Conservation (phyloP, 2,113 vertebrate genomes). For the Ceyx melanurus region DNA sequence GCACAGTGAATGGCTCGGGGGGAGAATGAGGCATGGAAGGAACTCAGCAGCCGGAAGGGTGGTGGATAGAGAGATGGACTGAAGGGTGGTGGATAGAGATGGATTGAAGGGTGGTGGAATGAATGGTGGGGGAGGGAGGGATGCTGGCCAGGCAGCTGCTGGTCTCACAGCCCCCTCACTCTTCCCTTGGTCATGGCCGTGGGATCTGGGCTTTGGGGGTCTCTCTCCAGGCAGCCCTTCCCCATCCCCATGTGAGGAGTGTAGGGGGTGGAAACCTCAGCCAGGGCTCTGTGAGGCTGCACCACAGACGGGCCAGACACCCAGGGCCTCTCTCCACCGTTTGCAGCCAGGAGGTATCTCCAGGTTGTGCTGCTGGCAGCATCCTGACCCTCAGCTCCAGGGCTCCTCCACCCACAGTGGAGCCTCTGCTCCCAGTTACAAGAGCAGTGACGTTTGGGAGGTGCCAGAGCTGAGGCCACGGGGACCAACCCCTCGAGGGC, state of each 20-base stretch:
- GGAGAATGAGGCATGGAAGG: not conserved
- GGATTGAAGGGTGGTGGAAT: not conserved
- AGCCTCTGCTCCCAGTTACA: not conserved
- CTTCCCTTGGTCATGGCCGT: not conserved
- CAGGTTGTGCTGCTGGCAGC: not conserved
- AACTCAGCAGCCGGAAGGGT: not conserved
- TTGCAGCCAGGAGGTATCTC: not conserved
- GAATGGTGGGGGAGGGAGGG: not conserved
- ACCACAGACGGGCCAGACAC: too few relatives aligned
- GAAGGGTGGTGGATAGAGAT: not conserved
- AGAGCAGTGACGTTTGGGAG: fast-evolving
- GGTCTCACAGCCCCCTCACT: not conserved
- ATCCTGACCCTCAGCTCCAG: not conserved
- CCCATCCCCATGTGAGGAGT: not conserved
- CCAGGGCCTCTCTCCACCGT: not conserved
- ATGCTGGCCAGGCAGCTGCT: not conserved
- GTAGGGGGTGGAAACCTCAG: not conserved
- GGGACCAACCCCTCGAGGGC: not conserved
- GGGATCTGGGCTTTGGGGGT: not conserved
- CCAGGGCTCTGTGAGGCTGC: fast-evolving
- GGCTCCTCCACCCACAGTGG: not conserved
- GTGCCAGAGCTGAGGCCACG: not conserved
- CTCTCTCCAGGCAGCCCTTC: not conserved
- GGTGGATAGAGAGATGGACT: not conserved
- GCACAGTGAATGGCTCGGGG: not conserved